Evolutionary conservation across 2,888 invertebrate genomes (phyloP), one percentile per base, ranked within the genome.

Genomic region (Miltochrista miniata): DNA sequence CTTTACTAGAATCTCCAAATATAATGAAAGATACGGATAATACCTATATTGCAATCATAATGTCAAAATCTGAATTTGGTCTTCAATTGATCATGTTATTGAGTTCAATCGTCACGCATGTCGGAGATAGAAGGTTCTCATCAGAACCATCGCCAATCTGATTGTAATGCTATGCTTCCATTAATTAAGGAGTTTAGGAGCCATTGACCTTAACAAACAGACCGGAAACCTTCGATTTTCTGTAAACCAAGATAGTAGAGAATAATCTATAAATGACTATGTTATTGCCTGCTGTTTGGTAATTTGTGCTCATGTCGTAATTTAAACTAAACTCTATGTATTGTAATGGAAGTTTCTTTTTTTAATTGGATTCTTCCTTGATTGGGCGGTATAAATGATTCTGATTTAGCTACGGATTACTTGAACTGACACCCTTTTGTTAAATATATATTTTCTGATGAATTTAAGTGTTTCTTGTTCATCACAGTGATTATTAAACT

Each of bases 21-120:
- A 5, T 24, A 24, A 4, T 24, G 18, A 24, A 24, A 24, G 5
- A n/a, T n/a, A n/a, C n/a, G n/a, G n/a, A n/a, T n/a, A n/a, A n/a
- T n/a, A n/a, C n/a, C n/a, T 24, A 24, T 24, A 24, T 5, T 24
- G 18, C 18, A 24, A 24, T 24, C 18, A 24, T 24, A 24, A 24
- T 5, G 18, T 24, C 5, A 24, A 24, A 24, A 24, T 24, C 5
- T 24, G 10, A 44, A 35, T 35, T 35, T 35, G 18, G 12, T 34
- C 44, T 10, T 35, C 24, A 12, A 13, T 31, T 34, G 14, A 18
- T 34, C 12, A 35, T 15, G 11, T 35, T 24, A 45, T 51, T 45
- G 36, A 45, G 58, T 54, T 54, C 48, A 61, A 67, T 61, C 46
- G 68, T 64, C 49, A 61, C 58, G 64, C 51, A 12, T 47, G 29